Base-by-base conservation (phyloP, 2,113 vertebrate species). In the Chunga burmeisteri region DNA sequence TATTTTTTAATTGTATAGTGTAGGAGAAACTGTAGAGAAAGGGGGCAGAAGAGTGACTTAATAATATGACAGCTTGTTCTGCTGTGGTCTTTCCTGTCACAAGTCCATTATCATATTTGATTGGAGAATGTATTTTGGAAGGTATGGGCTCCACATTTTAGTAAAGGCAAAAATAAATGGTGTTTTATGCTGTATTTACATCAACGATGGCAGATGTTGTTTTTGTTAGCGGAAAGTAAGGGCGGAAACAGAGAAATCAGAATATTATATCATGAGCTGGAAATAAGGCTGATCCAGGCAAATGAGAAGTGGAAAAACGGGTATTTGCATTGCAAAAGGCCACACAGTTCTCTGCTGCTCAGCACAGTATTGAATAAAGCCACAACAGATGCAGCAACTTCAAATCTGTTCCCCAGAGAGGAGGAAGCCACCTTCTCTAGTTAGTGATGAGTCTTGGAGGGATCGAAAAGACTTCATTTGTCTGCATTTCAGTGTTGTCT, bases 321-420 rank as follows among this genome's bases (percentile, higher is more conserved):
- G 10, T 50, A 87, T 88, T 93, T 96, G 93, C 80, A 63, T 81
- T 93, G 91, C 86, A 84, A 91, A 95, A 89, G 20, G 12, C 40
- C 4, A 1, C 23, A 17, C 25, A 53, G 34, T 34, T 89, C 65
- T 78, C 38, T 84, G 30, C 50, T 91, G 36, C 29, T 89, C n/a
- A 71, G 15, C 8, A 13, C 20, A 47, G 56, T 59, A 36, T 62
- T 92, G 47, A 92, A 67, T 84, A 84, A 90, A 89, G 46, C 88
- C 59, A 21, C 80, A 86, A 40, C 46, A 91, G 46, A 86, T 38
- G 77, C n/a, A 94, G 47, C 2, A 1, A 50, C 32, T 62, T 73
- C 42, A 46, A 81, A 73, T 70, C 50, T 68, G 6, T 70, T 86
- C 75, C 46, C 4, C 11, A 27, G 50, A 74, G 56, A 86, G 59